Conservation (phyloP, 2,113 vertebrate species). For the Calypte anna region DNA sequence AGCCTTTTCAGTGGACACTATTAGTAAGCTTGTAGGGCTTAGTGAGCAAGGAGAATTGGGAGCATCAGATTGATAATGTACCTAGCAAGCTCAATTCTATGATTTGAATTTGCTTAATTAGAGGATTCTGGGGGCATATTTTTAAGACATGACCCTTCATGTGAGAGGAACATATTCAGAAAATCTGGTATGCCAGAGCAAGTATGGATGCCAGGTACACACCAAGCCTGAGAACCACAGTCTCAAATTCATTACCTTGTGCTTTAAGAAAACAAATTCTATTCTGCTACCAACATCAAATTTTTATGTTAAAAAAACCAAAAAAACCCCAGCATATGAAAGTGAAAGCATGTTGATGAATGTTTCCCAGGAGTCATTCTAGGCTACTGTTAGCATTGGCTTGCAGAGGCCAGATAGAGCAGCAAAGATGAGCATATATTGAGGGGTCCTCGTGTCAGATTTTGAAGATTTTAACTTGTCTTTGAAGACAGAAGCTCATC, state of each 20-base stretch:
- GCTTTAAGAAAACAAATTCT: not conserved
- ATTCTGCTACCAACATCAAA: not conserved
- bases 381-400: not conserved
- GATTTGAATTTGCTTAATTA: not conserved
- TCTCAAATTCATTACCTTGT: fast-evolving
- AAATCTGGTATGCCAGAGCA: not conserved
- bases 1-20: not conserved
- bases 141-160: not conserved
- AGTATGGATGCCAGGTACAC: not conserved
- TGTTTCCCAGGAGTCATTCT: not conserved
- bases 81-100: not conserved
- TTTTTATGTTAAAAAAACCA: not conserved
- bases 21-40: not conserved
- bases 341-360: not conserved
- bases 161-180: not conserved
- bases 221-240: not conserved
- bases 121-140: not conserved
- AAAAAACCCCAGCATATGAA: not conserved
- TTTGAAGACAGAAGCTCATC: not conserved
- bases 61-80: not conserved
- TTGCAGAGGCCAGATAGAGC: not conserved
- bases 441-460: not conserved
- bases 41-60: not conserved
- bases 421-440: not conserved
- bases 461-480: not conserved